These are phyloP conservation scores for Bubo scandiacus DNA, from an alignment of 2,113 vertebrate species.

Conservation along the genomic window DNA sequence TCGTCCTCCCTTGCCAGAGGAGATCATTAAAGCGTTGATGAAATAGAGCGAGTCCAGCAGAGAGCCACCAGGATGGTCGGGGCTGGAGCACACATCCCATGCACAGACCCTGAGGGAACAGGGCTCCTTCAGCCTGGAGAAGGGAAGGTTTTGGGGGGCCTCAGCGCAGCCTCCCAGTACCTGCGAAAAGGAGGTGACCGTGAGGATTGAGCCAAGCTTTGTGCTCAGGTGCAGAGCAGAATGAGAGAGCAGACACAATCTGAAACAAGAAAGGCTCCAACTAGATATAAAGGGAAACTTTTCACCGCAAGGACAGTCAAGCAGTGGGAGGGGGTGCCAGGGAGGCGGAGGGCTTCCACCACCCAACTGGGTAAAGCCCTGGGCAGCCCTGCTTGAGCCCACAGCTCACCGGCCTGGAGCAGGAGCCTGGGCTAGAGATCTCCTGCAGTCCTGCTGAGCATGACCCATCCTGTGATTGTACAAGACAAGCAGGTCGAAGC, in stretches of 20 bases:
- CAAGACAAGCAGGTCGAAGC: fast-evolving
- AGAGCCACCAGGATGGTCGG: background rate
- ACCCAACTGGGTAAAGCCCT: background rate
- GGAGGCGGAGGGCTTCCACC: background rate
- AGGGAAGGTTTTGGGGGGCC: background rate
- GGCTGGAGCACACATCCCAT: background rate
- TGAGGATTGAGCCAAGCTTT: background rate
- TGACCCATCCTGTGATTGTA: fast-evolving
- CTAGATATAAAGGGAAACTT: background rate
- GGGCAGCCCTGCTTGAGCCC: background rate
- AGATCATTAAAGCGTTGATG: fast-evolving
- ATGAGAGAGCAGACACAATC: background rate
- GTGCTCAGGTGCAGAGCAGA: background rate
- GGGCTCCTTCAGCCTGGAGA: background rate
- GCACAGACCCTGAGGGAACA: background rate
- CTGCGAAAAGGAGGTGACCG: fast-evolving
- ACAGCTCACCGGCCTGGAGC: background rate
- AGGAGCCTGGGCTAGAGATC: background rate
- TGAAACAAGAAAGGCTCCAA: background rate
- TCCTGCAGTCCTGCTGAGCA: fast-evolving
- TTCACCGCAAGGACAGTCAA: background rate
- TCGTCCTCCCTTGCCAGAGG: background rate
- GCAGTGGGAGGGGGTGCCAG: background rate
- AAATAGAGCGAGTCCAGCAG: background rate
- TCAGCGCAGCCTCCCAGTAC: background rate